Conservation (phyloP, 2,113 vertebrate species). For the Vulpes ferrilata region DNA sequence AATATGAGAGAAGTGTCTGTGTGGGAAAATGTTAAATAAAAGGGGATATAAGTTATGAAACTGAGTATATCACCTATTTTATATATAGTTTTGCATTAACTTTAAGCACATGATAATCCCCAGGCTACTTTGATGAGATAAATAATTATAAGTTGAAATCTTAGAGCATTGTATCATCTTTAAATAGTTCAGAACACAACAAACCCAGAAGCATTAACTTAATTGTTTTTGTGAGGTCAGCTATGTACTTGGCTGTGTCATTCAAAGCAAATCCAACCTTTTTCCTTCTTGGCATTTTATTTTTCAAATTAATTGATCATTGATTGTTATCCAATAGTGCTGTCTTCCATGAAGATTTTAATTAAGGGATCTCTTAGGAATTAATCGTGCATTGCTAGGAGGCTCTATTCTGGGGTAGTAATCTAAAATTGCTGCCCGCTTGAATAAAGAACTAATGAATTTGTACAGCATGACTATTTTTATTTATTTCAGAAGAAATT, state of each 20-base stretch:
- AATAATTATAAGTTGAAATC: slow-evolving; percentile 43
- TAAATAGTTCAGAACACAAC: slow-evolving; percentile 1
- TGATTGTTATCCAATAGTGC: not conserved
- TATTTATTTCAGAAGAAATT: not conserved
- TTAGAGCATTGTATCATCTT: not conserved
- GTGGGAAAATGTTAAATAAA: not conserved
- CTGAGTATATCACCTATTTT: not conserved
- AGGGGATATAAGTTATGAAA: not conserved
- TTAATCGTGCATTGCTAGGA: not conserved
- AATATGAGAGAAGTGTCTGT: not conserved
- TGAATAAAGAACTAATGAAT: not conserved
- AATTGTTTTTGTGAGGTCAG: not conserved
- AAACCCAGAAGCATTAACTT: not conserved
- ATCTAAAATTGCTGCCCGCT: not conserved
- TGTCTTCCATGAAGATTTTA: not conserved
- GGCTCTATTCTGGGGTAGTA: not conserved
- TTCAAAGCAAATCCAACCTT: not conserved
- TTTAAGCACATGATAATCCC: not conserved
- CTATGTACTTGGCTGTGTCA: not conserved
- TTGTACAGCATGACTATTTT: not conserved
- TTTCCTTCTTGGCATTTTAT: not conserved
- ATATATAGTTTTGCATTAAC: not conserved
- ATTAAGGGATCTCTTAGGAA: not conserved
- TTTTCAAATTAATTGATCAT: not conserved
- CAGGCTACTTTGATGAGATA: not conserved